Evolutionary conservation across 2,797 vertebrate genomes (phyloP).

Genomic region (Hydrolagus colliei): DNA sequence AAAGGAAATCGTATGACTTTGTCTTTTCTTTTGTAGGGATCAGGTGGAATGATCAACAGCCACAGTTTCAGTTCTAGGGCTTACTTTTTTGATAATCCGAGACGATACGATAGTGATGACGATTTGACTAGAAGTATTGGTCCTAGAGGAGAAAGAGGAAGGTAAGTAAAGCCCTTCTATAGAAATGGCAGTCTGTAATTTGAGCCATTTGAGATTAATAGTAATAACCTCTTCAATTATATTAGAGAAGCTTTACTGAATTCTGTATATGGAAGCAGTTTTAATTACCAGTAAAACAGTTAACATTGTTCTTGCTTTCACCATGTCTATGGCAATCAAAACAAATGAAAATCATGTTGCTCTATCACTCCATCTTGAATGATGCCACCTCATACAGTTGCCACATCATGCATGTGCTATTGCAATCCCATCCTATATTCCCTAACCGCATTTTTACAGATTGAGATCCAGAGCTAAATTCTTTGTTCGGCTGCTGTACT

Average conservation of each 20-base stretch:
- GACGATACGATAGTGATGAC: slow-evolving; percentile 88
- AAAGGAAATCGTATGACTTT: slow-evolving; percentile 6
- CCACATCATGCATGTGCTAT: not conserved
- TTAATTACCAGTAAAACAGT: not conserved
- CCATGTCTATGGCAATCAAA: not conserved
- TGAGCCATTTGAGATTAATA: not conserved
- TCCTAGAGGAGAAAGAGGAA: slow-evolving; percentile 65
- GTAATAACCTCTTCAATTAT: not conserved
- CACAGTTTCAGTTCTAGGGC: slow-evolving; percentile 88
- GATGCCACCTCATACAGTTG: not conserved
- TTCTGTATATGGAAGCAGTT: not conserved
- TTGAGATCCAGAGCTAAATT: not conserved
- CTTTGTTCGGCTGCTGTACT: not conserved
- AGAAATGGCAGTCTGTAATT: not conserved
- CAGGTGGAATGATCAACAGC: slow-evolving; percentile 85
- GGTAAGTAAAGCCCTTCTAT: slow-evolving; percentile 43
- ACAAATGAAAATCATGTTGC: not conserved
- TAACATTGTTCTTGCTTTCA: not conserved
- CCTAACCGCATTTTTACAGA: not conserved
- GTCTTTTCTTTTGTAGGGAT: slow-evolving; percentile 51
- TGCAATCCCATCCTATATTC: too few species aligned
- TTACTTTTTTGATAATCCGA: slow-evolving; percentile 93
- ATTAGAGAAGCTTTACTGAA: not conserved
- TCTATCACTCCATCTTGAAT: too few species aligned
- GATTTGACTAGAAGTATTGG: slow-evolving; percentile 76